A percentile compares a stretch with the other conserved stretches of the same genome.
Conservation (phyloP, 2,797 vertebrate species). For the Myiotriccus ornatus region DNA sequence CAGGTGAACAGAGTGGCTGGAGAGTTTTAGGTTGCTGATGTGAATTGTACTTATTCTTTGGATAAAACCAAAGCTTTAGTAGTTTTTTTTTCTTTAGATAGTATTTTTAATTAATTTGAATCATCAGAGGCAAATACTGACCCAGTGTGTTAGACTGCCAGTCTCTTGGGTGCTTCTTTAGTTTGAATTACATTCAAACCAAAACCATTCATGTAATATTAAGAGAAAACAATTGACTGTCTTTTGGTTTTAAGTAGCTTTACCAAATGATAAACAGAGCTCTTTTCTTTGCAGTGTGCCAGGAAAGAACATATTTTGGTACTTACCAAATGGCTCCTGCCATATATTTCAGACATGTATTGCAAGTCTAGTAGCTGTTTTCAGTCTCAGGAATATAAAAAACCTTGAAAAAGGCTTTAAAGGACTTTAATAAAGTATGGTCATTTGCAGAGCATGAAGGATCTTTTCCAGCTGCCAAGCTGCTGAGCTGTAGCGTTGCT, state of each 20-base stretch:
- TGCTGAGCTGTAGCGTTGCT: constrained; percentile 21
- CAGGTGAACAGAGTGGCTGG: background rate
- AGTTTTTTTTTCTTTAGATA: background rate
- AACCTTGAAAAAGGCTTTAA: background rate
- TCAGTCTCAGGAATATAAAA: background rate
- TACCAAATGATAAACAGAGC: background rate
- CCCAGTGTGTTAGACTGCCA: background rate
- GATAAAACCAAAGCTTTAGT: background rate
- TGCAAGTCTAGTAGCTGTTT: background rate
- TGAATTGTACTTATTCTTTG: background rate
- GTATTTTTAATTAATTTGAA: background rate
- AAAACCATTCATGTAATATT: background rate
- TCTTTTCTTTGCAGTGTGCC: background rate
- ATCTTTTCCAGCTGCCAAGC: constrained; percentile 6
- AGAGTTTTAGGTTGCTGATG: background rate
- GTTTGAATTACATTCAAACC: background rate
- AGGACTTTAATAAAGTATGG: background rate
- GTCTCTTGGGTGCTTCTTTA: background rate
- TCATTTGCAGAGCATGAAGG: background rate
- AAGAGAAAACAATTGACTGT: background rate
- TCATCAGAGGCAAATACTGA: background rate
- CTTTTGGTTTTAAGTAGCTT: background rate
- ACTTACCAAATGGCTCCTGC: background rate
- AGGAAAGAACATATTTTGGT: background rate
- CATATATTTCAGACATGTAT: background rate